Evolutionary conservation across 2,113 vertebrate genomes (phyloP), one percentile per base, ranked within the genome.

Genomic region (Lagopus leucura): DNA sequence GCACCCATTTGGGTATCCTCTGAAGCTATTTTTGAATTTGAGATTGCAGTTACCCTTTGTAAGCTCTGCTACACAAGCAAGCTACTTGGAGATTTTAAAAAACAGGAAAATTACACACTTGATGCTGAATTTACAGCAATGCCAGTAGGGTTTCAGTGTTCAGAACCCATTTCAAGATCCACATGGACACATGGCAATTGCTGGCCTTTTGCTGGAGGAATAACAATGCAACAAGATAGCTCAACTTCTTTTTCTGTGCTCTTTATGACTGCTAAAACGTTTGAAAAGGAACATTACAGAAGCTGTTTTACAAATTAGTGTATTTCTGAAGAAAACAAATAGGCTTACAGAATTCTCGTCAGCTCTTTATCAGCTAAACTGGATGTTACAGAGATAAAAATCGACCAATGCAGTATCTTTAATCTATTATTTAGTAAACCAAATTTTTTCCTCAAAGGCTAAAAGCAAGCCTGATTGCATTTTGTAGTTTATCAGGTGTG

Each of bases 291-390:
- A 66, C 38, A 7, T 4, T 48, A 25, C 52, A 63, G 66, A 84
- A 34, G 20, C 67, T 48, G 30, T 57, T 86, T 82, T 88, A 47
- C 77, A 89, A 82, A 85, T 90, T 48, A 13, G 36, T 2, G 3
- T 54, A 25, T 65, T 77, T 85, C 54, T 54, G 45, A 48, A 57
- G 83, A 54, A 86, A 95, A 93, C 50, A 89, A 91, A 82, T 71
- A 90, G 74, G 50, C 91, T 88, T 65, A 1, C 1, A 58, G 64
- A 82, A 95, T 79, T 90, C 88, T 88, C 74, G 75, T 45, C 83
- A 89, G 90, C 43, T 93, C 91, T 82, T 58, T 91, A 90, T 85
- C 94, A 90, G 94, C 65, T 92, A 96, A 96, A 97, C 94, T 96
- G 64, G 75, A 95, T 90, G 89, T 89, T 81, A 27, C 52, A 61